phyloP scores from a whole-genome alignment of 2,113 vertebrate species.

The Epinephelus lanceolatus region DNA sequence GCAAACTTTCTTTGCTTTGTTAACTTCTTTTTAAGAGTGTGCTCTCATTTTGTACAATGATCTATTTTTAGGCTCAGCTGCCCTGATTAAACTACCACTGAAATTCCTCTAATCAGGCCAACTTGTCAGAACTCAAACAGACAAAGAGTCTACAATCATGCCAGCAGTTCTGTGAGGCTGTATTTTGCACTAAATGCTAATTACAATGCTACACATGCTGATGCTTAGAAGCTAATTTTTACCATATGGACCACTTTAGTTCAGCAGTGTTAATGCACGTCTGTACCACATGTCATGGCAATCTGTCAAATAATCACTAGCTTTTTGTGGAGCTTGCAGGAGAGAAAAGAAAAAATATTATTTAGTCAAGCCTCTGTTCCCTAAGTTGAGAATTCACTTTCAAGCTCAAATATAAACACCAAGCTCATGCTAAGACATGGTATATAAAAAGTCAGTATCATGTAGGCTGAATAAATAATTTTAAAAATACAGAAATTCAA shows the following conservation, averaged over 20 bases:
- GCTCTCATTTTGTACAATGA: constrained; percentile 7
- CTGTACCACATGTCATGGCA: no score
- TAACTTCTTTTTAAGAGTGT: no score
- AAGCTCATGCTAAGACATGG: not conserved
- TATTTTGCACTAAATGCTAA: not conserved
- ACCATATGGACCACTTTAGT: no score
- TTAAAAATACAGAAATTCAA: no score
- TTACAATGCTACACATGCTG: not conserved
- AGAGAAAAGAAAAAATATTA: not conserved
- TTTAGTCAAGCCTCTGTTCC: not conserved
- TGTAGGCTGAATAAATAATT: not conserved
- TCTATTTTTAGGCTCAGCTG: constrained; percentile 5
- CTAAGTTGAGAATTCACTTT: not conserved
- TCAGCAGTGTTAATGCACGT: no score
- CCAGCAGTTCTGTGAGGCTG: not conserved
- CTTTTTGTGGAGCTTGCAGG: not conserved
- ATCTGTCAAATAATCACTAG: no score
- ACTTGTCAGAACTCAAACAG: constrained; percentile 3
- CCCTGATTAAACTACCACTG: constrained; percentile 5
- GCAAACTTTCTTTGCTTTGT: no score
- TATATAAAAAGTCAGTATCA: not conserved
- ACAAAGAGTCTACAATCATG: not conserved
- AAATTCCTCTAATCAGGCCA: constrained; percentile 16
- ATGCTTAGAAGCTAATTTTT: not conserved
- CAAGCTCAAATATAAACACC: not conserved